Percentiles rank a stretch among this genome's conserved stretches.
These are phyloP conservation scores for Gisinianus flammeolus DNA, from an alignment of 2,888 invertebrate species.

Conservation along the genomic window DNA sequence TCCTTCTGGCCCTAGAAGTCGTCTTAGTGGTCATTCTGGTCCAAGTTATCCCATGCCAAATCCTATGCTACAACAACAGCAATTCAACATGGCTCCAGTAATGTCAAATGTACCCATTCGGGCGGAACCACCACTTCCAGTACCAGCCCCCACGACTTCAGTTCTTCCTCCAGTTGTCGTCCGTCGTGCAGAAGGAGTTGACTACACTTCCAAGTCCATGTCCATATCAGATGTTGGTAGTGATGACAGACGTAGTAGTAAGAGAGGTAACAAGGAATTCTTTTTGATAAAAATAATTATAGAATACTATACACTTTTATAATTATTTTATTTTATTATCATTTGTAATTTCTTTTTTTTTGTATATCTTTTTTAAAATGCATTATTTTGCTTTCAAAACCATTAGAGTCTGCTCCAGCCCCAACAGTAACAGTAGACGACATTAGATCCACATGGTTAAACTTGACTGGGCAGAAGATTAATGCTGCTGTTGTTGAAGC, in stretches of 20 bases:
- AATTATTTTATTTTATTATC: too few relatives aligned
- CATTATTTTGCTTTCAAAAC: too few relatives aligned
- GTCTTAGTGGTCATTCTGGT: too few relatives aligned
- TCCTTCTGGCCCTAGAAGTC: background rate
- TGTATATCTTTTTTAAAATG: background rate
- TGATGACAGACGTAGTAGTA: background rate
- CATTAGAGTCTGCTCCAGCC: background rate
- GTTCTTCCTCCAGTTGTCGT: background rate
- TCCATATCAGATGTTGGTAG: slow-evolving; percentile 50
- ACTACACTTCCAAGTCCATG: slow-evolving; percentile 49
- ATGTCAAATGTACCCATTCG: too few relatives aligned
- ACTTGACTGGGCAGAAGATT: slow-evolving; percentile 43
- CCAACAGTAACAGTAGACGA: slow-evolving; percentile 52
- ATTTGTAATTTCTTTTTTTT: background rate
- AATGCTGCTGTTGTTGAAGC: slow-evolving; percentile 16
- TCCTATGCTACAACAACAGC: too few relatives aligned
- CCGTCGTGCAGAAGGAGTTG: slow-evolving; percentile 21
- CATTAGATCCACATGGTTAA: slow-evolving; percentile 53
- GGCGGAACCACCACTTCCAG: slow-evolving; percentile 1
- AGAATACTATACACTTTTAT: too few relatives aligned
- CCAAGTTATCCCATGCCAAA: too few relatives aligned
- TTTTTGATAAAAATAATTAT: too few relatives aligned
- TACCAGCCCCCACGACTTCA: background rate
- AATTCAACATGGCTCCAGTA: too few relatives aligned
- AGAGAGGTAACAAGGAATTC: too few relatives aligned